Evolutionary conservation across 2,113 vertebrate genomes (phyloP), one percentile per base, ranked within the genome.

Genomic region (Ciconia maguari): DNA sequence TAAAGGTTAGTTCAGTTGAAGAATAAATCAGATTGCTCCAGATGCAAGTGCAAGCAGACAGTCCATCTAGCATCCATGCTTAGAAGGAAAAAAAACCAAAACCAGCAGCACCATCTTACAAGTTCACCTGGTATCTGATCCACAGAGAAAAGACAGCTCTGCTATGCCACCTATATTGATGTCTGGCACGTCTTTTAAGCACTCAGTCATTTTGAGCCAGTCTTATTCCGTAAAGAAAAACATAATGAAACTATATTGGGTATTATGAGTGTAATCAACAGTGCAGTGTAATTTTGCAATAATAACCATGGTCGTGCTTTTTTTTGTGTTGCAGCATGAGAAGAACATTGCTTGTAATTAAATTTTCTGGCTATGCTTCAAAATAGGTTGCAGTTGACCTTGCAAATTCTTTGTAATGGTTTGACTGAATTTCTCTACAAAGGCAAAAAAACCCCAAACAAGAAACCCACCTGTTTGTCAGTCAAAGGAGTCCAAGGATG

Each of bases 281-380:
- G 5, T 4, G 0, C 0, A 5, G 26, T 21, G n/a, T 34, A 4
- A 38, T 68, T 90, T 58, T 81, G 52, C 79, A 41, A 1, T 54
- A 29, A 60, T 34, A 54, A 44, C 30, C 1, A 0, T 24, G 51
- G 27, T 9, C 0, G 0, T 44, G 78, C 29, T 75, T 58, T 58
- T 58, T n/a, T 71, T 66, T 76, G 51, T 87, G 52, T 38, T 49
- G 46, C 69, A 64, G 70, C 61, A 13, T 17, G 64, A 89, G 46
- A 61, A 54, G 22, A 93, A 7, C 21, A 2, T 41, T 62, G 52
- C 61, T 82, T 21, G 16, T 60, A 52, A 95, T 90, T 48, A 55
- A 51, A 44, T 87, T 79, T 80, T 70, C 71, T 86, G 64, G 54
- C 87, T 72, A 0, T 16, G 52, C 83, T 86, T 94, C 62, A 21